Base-by-base conservation (phyloP, 2,888 invertebrate species). In the Panopea generosa region DNA sequence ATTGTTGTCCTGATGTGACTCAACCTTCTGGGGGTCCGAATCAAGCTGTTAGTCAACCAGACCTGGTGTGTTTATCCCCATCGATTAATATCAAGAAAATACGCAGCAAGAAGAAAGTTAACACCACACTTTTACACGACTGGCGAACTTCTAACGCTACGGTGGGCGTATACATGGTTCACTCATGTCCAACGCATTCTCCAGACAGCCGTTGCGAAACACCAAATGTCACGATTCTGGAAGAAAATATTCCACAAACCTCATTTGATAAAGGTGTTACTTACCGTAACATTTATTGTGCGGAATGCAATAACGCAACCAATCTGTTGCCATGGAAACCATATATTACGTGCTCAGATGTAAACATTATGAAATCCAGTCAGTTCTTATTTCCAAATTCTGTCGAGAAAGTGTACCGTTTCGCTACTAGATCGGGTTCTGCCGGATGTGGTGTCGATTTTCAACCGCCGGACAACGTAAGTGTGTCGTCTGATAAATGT, bases 251-350 rank as follows among this genome's bases (percentile, higher is more conserved):
- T 3, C 80, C 80, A 0, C 50, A 69, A 0, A 67, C 66, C 2
- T 60, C 60, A 14, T 14, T 45, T 1, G 2, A 29, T 29, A 60
- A 45, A 3, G 70, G 71, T 7, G 18, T 57, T 16, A 49, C 47
- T 2, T 80, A 73, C 29, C 55, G 69, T 33, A 80, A 80, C 29
- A 60, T 67, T 4, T 74, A 70, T 26, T 80, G 80, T 27, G 80
- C 63, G 6, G 4, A 2, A 2, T 80, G 80, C 47, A 69, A 77
- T 55, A 40, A 45, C 9, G 60, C 22, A 0, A 60, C 67, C 1
- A 40, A 57, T 4, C 14, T 71, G 16, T 7, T 45, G 9, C 62
- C 70, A 27, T 80, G 80, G 80, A 69, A 60, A 47, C 24, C 63
- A 3, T 77, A 60, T 18, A 26, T 77, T 0, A 70, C 76, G 0